These are phyloP conservation scores for Aphidoletes aphidimyza DNA, from an alignment of 2,888 invertebrate genomes.

Conservation along the genomic window DNA sequence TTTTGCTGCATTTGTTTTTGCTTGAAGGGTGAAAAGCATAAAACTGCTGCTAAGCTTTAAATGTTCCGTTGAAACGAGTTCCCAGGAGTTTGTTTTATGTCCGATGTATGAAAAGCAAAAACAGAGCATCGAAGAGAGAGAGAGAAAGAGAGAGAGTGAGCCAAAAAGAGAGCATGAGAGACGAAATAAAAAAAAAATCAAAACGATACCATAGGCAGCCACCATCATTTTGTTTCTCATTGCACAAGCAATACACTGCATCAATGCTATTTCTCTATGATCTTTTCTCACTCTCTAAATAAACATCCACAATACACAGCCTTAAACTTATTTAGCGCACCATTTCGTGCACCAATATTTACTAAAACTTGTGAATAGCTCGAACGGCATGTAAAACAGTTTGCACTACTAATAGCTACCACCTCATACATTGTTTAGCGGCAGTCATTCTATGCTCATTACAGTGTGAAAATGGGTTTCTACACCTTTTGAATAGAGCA, in stretches of 20 bases:
- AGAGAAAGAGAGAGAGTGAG: background rate
- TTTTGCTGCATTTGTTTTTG: conserved; percentile 19
- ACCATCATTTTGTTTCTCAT: background rate
- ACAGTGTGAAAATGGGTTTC: background rate
- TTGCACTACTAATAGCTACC: background rate
- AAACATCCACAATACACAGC: background rate
- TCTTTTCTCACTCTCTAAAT: background rate
- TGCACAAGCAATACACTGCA: background rate
- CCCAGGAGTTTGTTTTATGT: conserved; percentile 26
- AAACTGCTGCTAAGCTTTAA: background rate
- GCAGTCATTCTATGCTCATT: background rate
- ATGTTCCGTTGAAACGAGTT: background rate
- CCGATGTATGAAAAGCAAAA: background rate
- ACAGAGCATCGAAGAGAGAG: background rate
- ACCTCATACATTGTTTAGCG: background rate
- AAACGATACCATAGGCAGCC: background rate
- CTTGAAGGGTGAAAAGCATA: background rate
- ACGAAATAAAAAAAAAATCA: background rate
- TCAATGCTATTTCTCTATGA: background rate
- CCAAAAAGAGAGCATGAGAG: background rate
- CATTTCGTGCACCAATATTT: conserved; percentile 50
- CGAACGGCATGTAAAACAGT: conserved; percentile 8
- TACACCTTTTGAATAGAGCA: background rate
- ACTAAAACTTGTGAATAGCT: conserved; percentile 8
- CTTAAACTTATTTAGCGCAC: conserved; percentile 50